These are phyloP conservation scores for Borostomias antarcticus DNA, from an alignment of 2,797 vertebrate genomes.

Conservation along the genomic window DNA sequence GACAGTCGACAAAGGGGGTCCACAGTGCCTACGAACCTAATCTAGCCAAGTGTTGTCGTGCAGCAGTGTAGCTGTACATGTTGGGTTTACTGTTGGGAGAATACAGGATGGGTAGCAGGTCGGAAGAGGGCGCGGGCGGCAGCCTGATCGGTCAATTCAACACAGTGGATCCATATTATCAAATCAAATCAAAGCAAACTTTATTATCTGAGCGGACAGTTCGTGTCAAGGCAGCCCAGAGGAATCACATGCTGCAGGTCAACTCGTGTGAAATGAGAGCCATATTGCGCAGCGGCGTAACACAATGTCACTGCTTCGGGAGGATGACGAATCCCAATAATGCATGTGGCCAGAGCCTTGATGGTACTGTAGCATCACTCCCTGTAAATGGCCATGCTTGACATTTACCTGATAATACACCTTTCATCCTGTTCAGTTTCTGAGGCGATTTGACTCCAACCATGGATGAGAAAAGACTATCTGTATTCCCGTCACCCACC, in stretches of 20 bases:
- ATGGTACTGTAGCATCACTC: slow-evolving; percentile 42
- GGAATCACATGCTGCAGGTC: slow-evolving; percentile 36
- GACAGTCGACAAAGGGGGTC: not conserved
- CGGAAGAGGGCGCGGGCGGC: no score
- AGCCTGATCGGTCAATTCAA: no score
- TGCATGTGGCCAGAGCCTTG: slow-evolving; percentile 56
- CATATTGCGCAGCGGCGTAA: slow-evolving; percentile 36
- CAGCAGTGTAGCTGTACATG: no score
- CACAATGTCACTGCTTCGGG: slow-evolving; percentile 51
- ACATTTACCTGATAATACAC: slow-evolving; percentile 64
- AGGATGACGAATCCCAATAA: slow-evolving; percentile 33
- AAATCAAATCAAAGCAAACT: no score
- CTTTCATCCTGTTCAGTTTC: slow-evolving; percentile 42
- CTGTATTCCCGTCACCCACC: not conserved
- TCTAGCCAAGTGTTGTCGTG: no score
- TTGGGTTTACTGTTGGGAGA: no score
- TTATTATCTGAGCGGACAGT: no score
- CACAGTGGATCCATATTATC: no score
- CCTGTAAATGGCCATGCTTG: slow-evolving; percentile 26
- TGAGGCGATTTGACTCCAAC: slow-evolving; percentile 28
- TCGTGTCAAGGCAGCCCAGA: no score
- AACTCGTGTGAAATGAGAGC: slow-evolving; percentile 57
- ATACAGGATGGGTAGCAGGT: no score
- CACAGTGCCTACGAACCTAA: not conserved
- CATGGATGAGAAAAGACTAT: not conserved